phyloP scores from a whole-genome alignment of 2,888 invertebrate genomes.

The Habroteleia sp. region DNA sequence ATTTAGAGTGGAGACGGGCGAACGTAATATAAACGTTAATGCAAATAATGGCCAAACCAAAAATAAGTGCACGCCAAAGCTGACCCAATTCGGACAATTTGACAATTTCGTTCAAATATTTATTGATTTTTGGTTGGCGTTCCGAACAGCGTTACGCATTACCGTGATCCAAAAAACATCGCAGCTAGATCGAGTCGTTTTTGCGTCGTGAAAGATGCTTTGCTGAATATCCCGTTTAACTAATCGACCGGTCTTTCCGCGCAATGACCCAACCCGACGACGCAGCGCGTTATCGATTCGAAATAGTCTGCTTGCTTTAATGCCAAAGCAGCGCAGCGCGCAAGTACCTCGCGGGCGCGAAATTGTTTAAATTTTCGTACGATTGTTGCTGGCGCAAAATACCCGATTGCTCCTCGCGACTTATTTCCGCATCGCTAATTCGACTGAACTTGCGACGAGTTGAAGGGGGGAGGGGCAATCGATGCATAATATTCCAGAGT shows the following conservation, averaged over 20 bases:
- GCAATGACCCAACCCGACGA: slow-evolving; percentile 61
- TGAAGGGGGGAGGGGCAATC: slow-evolving; percentile 1
- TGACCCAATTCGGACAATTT: too few species aligned
- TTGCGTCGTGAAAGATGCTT: slow-evolving; percentile 28
- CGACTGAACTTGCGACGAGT: slow-evolving; percentile 5
- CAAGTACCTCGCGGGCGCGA: slow-evolving; percentile 26
- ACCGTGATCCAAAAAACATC: too few species aligned
- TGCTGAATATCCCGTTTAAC: slow-evolving; percentile 51
- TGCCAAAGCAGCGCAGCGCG: slow-evolving; percentile 37
- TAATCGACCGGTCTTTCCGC: slow-evolving; percentile 62
- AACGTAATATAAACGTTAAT: too few species aligned
- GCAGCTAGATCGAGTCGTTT: too few species aligned
- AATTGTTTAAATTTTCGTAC: too few species aligned
- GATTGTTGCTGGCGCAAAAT: slow-evolving; percentile 1
- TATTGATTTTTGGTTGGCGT: too few species aligned
- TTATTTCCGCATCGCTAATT: slow-evolving; percentile 11
- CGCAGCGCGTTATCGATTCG: slow-evolving; percentile 63
- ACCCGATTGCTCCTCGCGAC: slow-evolving; percentile 5
- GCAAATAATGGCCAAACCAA: too few species aligned
- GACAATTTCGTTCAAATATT: too few species aligned
- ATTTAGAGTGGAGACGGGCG: too few species aligned
- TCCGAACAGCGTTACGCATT: too few species aligned
- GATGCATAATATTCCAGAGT: slow-evolving; percentile 25
- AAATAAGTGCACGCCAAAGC: too few species aligned
- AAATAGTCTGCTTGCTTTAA: slow-evolving; percentile 57